phyloP scores from a whole-genome alignment of 2,113 vertebrate species.

The Carassius carassius region DNA sequence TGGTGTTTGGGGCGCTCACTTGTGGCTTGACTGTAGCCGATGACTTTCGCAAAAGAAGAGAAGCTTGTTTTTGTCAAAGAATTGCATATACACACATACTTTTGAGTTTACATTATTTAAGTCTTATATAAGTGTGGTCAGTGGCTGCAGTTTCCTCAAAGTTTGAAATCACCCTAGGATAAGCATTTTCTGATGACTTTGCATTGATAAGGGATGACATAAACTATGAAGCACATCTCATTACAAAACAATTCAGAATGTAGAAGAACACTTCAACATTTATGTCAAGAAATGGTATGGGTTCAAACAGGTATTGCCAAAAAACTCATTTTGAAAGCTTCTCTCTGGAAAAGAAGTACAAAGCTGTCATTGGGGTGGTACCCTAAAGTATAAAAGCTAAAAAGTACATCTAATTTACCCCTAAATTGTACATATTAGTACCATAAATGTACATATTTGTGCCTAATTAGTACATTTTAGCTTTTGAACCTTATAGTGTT shows the following conservation, averaged over 20 bases:
- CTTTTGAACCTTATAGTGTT: background rate
- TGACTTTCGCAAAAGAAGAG: constrained; percentile 22
- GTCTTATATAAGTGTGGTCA: background rate
- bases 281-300: background rate
- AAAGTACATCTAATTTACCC: too few species aligned
- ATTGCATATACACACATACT: background rate
- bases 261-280: background rate
- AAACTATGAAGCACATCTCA: background rate
- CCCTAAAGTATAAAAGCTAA: too few species aligned
- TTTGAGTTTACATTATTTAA: constrained; percentile 5
- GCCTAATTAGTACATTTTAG: background rate
- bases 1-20: constrained; percentile 67
- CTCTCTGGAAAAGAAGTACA: too few species aligned
- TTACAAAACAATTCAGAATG: background rate
- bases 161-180: background rate
- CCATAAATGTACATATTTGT: background rate
- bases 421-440: background rate
- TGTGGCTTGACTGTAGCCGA: constrained; percentile 61
- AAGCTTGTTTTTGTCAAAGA: background rate
- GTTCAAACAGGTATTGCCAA: background rate
- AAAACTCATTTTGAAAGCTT: background rate
- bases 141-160: background rate
- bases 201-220: background rate
- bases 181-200: background rate
- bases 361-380: too few species aligned